These are phyloP conservation scores for Anniella stebbinsi DNA, from an alignment of 2,797 vertebrate genomes.

Conservation along the genomic window DNA sequence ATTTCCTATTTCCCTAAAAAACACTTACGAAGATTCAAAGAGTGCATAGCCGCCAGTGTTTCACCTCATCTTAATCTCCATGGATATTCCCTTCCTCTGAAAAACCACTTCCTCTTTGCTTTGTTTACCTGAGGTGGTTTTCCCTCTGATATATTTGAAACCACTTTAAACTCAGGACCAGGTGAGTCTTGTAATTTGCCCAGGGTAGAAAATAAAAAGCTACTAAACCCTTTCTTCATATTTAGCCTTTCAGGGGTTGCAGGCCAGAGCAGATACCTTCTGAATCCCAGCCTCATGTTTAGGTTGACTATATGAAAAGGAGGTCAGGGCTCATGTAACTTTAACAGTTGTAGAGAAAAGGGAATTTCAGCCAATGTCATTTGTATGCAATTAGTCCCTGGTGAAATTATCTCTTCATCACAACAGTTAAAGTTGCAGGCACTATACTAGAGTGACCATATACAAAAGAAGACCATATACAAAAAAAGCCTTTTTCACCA, in stretches of 20 bases:
- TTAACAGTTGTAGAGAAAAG: no score
- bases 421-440: no score
- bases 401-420: no score
- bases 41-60: background rate
- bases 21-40: constrained; percentile 11
- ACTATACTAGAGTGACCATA: no score
- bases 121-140: background rate
- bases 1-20: background rate
- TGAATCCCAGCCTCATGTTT: background rate
- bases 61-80: background rate
- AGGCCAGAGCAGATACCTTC: background rate
- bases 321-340: no score
- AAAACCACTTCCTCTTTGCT: background rate
- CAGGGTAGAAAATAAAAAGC: background rate
- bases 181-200: background rate
- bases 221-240: background rate
- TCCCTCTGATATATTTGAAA: background rate
- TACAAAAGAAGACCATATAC: no score
- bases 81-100: background rate
- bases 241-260: background rate
- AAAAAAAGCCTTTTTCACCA: no score
- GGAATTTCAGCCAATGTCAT: no score
- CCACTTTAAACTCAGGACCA: constrained; percentile 4
- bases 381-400: no score
- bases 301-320: no score